phyloP scores from a whole-genome alignment of 1,140 invertebrate species.

The Diplogasteroides magnus region DNA sequence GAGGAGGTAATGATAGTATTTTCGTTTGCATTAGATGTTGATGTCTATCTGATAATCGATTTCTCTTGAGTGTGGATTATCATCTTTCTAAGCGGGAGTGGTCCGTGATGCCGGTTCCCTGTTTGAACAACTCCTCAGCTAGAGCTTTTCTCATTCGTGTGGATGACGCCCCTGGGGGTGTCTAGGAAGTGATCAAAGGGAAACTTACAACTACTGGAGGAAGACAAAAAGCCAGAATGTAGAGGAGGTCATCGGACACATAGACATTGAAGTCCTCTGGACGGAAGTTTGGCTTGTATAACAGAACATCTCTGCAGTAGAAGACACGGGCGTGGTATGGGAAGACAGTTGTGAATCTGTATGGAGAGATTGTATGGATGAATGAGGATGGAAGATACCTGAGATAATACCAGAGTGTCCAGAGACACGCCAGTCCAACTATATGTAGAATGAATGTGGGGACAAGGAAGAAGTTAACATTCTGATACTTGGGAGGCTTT shows the following conservation, averaged over 20 bases:
- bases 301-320: constrained; percentile 51
- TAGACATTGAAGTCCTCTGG: constrained; percentile 55
- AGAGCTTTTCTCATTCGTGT: too few relatives aligned
- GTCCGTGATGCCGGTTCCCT: constrained; percentile 4
- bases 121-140: constrained; percentile 2
- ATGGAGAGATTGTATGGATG: constrained; percentile 11
- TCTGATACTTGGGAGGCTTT: constrained; percentile 31
- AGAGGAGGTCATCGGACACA: constrained; percentile 49
- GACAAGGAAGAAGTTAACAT: constrained; percentile 52
- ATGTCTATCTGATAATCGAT: too few relatives aligned
- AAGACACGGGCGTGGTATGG: constrained; percentile 55
- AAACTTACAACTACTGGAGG: constrained; percentile 52
- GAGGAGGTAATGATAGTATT: too few relatives aligned
- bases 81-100: background rate
- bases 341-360: constrained; percentile 54
- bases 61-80: too few relatives aligned
- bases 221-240: constrained; percentile 45
- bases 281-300: constrained; percentile 54
- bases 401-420: constrained; percentile 54
- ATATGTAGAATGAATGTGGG: constrained; percentile 53
- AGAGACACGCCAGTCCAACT: constrained; percentile 52
- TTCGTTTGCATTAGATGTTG: too few relatives aligned
- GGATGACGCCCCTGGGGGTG: too few relatives aligned
- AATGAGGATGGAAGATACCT: constrained; percentile 33
- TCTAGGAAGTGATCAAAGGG: constrained; percentile 12